Conservation (phyloP, 2,113 vertebrate genomes). For the Pongo abelii region DNA sequence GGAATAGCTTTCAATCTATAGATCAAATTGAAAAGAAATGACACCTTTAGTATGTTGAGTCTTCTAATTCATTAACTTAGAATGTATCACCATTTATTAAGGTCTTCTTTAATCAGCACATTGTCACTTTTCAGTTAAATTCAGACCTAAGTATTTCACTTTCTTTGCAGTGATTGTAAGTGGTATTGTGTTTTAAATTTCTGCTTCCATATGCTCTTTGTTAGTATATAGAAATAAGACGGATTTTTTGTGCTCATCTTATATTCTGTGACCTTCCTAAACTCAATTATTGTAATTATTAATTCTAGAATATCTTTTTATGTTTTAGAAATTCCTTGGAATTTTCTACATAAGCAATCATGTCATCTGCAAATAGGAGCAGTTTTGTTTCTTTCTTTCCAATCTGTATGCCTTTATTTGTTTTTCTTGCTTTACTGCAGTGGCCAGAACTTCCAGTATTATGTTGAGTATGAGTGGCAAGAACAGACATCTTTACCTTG, state of each 20-base stretch:
- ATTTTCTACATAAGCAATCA: not conserved
- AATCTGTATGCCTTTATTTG: not conserved
- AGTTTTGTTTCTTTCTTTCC: not conserved
- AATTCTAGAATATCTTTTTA: not conserved
- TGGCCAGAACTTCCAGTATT: not conserved
- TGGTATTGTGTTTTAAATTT: not conserved
- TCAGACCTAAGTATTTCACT: not conserved
- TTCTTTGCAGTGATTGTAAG: constrained; percentile 6
- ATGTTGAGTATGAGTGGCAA: not conserved
- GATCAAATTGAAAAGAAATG: not conserved
- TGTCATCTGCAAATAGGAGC: not conserved
- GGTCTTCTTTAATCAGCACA: not conserved
- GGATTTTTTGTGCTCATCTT: not conserved
- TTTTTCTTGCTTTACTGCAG: not conserved
- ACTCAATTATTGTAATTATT: not conserved
- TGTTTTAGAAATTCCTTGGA: not conserved
- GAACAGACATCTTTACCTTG: not conserved
- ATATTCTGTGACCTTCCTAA: not conserved
- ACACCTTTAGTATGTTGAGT: not conserved
- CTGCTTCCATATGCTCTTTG: not conserved
- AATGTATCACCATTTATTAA: not conserved
- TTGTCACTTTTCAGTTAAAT: not conserved
- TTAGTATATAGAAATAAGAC: not conserved
- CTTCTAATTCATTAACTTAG: not conserved
- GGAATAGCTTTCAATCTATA: not conserved